Evolutionary conservation across 2,797 vertebrate genomes (phyloP), one percentile per base, ranked within the genome.

Genomic region (Bryconaethiops microstoma): DNA sequence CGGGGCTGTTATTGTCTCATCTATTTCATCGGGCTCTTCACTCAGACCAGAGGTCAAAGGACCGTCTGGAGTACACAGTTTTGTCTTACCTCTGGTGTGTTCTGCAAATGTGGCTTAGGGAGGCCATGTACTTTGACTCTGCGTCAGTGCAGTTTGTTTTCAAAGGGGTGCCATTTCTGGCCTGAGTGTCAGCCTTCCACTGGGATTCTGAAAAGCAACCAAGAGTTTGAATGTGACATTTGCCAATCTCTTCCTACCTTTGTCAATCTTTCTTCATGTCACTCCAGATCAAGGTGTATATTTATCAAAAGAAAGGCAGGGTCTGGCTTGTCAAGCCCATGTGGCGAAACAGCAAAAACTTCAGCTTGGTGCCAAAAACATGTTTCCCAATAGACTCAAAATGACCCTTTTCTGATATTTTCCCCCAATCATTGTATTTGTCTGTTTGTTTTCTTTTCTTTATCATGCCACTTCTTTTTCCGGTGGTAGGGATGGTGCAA

Each of bases 41-140:
- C 10, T 29, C 12, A 14, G 23, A 23, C 39, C 59, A 12, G n/a
- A 40, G 19, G n/a, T 74, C n/a, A 39, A n/a, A 54, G 29, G 9
- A 8, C 23, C 29, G 13, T 4, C 71, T n/a, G 29, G 54, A 57
- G 54, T 29, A 35, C 17, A 55, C 23, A 5, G 13, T 40, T 10
- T 59, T 73, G 3, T 62, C 93, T 92, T 93, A 99, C 97, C 96
- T 94, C 84, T 92, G 94, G 92, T 99, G 98, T 0, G 95, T 97
- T 87, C 91, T 93, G 88, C 97, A 99, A 90, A 99, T 92, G 84
- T 92, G 92, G 78, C 91, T 92, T 86, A 99, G 95, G 0, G 86
- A 92, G 86, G 95, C 94, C 65, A 99, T 92, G 87, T 96, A 94
- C 83, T 94, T 91, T 77, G 83, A 71, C 23, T 91, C 94, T 81